A percentile compares a stretch with the other conserved stretches of the same genome.
phyloP scores from a whole-genome alignment of 2,888 invertebrate genomes.

The Folsomia manolachei region DNA sequence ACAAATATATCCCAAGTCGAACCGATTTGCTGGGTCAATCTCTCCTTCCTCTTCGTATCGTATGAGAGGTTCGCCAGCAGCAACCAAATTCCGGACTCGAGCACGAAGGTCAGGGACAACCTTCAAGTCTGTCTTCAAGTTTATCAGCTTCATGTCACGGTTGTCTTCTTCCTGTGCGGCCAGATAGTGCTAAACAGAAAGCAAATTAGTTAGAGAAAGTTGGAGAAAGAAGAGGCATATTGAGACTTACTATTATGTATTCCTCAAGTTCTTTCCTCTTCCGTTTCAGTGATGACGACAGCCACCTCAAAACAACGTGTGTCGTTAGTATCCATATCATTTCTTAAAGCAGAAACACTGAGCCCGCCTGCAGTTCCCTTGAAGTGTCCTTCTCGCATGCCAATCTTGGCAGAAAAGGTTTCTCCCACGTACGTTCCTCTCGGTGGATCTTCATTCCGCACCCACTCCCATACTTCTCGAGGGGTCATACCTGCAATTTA shows the following conservation, averaged over 20 bases:
- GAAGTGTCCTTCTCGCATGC: neutral
- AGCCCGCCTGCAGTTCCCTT: neutral
- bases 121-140: no score
- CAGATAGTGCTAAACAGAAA: no score
- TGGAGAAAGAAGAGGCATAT: no score
- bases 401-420: neutral
- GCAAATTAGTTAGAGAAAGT: no score
- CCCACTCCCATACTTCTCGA: neutral
- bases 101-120: no score
- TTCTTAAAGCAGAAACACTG: neutral
- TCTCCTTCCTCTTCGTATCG: no score
- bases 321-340: neutral
- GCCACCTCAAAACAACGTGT: neutral
- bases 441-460: neutral
- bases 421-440: neutral
- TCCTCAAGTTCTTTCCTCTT: neutral
- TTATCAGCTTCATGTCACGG: no score
- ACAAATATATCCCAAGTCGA: no score
- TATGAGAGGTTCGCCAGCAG: no score
- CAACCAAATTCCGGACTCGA: no score
- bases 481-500: neutral
- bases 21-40: no score
- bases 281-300: neutral
- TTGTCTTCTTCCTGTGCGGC: no score
- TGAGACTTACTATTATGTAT: neutral